Evolutionary conservation across 1,140 invertebrate genomes (phyloP), one percentile per base, ranked within the genome.

Genomic region (Anastrepha obliqua): DNA sequence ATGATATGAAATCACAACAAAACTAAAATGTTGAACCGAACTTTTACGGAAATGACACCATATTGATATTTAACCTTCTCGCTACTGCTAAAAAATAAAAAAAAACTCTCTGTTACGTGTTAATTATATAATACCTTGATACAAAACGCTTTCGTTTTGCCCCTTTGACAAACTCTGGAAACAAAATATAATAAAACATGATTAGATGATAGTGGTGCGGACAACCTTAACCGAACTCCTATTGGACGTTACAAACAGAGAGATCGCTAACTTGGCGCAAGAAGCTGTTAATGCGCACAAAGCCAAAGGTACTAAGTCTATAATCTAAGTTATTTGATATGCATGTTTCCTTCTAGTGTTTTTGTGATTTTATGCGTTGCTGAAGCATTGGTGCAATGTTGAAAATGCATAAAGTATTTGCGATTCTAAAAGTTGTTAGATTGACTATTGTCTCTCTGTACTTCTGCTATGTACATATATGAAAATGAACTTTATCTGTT

Each of bases 211-310:
- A 91, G 96, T 96, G 93, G 97, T 99, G 39, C 95, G 98, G 89
- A 95, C 96, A 87, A 96, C 96, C 88, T 94, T 99, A 92, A 99
- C 98, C 65, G 97, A 99, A 94, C 97, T 99, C 90, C 95, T 99
- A 85, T 94, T 99, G 87, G 97, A 98, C 91, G 98, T 98, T 89
- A 99, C 98, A 15, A 97, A 97, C 91, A 96, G 97, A 93, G 97
- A 98, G 95, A 98, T 99, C 91, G 93, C 95, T 89, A 94, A 94
- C 89, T 95, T 98, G 90, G 97, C 97, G 93, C 95, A 96, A 93
- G 97, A 98, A 94, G 89, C 91, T 81, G 58, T 93, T 42, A 91
- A 92, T 90, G 90, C 90, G 88, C 89, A 90, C 51, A 92, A 91
- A 90, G 89, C 89, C 85, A 93, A 93, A 93, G 92, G 92, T 93